Conservation (phyloP, 2,888 invertebrate species). For the Helobdella robusta region DNA sequence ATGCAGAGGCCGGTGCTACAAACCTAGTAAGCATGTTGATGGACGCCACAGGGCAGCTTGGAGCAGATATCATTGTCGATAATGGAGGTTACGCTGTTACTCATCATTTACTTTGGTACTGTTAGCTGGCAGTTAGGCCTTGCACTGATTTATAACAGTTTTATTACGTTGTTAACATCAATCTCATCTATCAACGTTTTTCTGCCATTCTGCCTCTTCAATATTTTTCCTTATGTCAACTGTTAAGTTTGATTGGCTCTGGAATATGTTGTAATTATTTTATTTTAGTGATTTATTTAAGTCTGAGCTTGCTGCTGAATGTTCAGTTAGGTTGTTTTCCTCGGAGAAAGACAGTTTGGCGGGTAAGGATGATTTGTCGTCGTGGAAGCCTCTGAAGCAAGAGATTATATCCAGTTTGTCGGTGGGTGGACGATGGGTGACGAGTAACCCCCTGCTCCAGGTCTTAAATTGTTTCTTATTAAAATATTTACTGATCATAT, state of each 20-base stretch:
- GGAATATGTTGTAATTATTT: too few species aligned
- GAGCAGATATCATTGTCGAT: constrained; percentile 52
- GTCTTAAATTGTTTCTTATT: too few species aligned
- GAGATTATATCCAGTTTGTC: constrained; percentile 51
- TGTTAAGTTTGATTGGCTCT: too few species aligned
- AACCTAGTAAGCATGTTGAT: constrained; percentile 46
- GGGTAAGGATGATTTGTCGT: constrained; percentile 33
- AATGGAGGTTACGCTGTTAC: constrained; percentile 50
- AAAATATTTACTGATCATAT: too few species aligned
- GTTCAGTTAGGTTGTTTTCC: constrained; percentile 43
- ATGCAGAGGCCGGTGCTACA: too few species aligned
- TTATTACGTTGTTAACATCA: too few species aligned
- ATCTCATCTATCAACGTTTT: too few species aligned
- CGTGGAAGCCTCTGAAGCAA: constrained; percentile 48
- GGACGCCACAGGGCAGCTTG: constrained; percentile 52
- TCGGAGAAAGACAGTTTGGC: constrained; percentile 43
- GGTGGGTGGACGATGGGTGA: constrained; percentile 51
- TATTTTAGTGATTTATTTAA: neutral
- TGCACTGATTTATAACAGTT: too few species aligned
- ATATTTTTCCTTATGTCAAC: too few species aligned
- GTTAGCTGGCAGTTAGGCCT: too few species aligned
- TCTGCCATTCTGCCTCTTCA: too few species aligned
- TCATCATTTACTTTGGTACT: too few species aligned
- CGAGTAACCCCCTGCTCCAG: constrained; percentile 50
- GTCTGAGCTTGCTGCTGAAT: neutral